Percentiles rank a stretch among this genome's conserved stretches.
Evolutionary conservation across 1,140 invertebrate genomes (phyloP).

Genomic region (Ericerus pela): DNA sequence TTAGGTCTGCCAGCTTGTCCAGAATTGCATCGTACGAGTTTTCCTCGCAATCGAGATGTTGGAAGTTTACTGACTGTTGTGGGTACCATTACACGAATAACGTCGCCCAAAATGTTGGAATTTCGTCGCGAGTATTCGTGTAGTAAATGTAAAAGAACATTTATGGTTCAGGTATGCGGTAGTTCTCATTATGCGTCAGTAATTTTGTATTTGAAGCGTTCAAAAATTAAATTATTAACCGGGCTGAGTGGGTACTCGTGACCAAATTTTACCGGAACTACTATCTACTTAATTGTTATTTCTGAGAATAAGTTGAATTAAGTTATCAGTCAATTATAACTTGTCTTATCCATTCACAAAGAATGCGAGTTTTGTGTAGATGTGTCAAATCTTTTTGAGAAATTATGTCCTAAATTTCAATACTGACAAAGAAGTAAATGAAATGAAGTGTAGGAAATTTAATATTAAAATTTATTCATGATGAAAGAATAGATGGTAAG

Average conservation of each 20-base stretch:
- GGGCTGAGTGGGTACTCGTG: background rate
- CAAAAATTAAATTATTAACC: background rate
- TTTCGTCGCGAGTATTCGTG: conserved; percentile 57
- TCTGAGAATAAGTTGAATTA: background rate
- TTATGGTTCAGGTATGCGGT: conserved; percentile 43
- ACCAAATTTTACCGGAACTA: background rate
- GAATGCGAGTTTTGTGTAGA: too few relatives aligned
- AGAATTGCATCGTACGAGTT: conserved; percentile 39
- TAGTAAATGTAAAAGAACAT: conserved; percentile 56
- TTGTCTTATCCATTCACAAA: background rate
- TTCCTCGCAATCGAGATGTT: conserved; percentile 49
- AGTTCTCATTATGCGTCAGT: too few relatives aligned
- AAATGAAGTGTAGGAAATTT: too few relatives aligned
- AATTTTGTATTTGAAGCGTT: background rate
- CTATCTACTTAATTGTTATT: background rate
- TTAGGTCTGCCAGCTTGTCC: conserved; percentile 40
- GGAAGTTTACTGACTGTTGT: conserved; percentile 47
- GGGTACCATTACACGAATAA: conserved; percentile 57
- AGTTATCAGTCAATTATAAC: background rate
- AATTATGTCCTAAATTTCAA: too few relatives aligned
- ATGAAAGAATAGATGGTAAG: too few relatives aligned
- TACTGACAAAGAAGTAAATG: too few relatives aligned
- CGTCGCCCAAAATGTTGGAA: conserved; percentile 59
- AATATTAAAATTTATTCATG: too few relatives aligned
- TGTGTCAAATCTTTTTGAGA: too few relatives aligned